A percentile compares a stretch with the other conserved stretches of the same genome.
Conservation (phyloP, 2,888 invertebrate genomes). For the Tyria jacobaeae region DNA sequence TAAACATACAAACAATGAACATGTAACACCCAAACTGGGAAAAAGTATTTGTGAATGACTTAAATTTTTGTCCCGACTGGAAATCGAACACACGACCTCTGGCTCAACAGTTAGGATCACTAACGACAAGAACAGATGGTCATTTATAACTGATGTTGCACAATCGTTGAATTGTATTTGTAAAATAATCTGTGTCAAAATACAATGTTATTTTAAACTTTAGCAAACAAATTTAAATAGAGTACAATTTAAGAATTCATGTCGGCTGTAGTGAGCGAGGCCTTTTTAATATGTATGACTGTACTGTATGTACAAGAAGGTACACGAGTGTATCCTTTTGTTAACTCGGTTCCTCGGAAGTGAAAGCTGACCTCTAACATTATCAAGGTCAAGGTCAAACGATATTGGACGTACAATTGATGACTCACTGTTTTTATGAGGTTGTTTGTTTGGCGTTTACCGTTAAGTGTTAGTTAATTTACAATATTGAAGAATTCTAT, state of each 20-base stretch:
- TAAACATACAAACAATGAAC: too few species aligned
- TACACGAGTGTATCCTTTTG: constrained; percentile 33
- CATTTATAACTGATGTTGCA: too few species aligned
- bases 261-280: constrained; percentile 23
- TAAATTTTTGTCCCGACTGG: too few species aligned
- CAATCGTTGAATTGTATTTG: too few species aligned
- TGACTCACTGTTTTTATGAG: constrained; percentile 16
- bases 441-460: constrained; percentile 7
- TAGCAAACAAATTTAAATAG: constrained; percentile 15
- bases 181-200: background rate
- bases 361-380: constrained; percentile 44
- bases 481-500: too few species aligned
- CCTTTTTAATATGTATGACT: constrained; percentile 43
- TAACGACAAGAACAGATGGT: too few species aligned
- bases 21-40: too few species aligned
- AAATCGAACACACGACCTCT: too few species aligned
- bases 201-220: constrained; percentile 1
- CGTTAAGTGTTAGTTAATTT: constrained; percentile 1
- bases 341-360: constrained; percentile 30
- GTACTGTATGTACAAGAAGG: constrained; percentile 9
- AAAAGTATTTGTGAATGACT: too few species aligned
- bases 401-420: constrained; percentile 17
- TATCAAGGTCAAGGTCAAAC: constrained; percentile 17
- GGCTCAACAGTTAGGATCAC: too few species aligned
- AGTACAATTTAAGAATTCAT: constrained; percentile 21